These are phyloP conservation scores for Pristionchus entomophagus DNA, from an alignment of 2,888 invertebrate species.

Conservation along the genomic window DNA sequence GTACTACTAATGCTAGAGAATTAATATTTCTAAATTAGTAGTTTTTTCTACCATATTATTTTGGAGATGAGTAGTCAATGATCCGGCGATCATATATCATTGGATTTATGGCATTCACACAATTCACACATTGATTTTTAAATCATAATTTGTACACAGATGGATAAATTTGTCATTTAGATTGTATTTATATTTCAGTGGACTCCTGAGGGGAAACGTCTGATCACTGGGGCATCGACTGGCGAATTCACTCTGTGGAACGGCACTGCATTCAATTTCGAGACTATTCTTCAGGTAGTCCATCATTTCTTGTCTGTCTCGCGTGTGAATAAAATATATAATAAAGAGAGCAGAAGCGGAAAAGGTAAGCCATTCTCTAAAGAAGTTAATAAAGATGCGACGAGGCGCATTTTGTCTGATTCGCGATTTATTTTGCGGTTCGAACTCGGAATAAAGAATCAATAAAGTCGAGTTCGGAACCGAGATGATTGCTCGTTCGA, in stretches of 20 bases:
- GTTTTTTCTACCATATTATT: too few species aligned
- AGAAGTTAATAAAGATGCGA: slow-evolving; percentile 19
- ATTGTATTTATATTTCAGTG: slow-evolving; percentile 82
- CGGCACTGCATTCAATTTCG: slow-evolving; percentile 99
- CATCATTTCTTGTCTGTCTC: not conserved
- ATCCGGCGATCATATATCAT: too few species aligned
- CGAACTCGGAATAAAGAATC: slow-evolving; percentile 42
- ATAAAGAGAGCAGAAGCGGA: slow-evolving; percentile 22
- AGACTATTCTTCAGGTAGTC: slow-evolving; percentile 96
- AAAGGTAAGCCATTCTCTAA: not conserved
- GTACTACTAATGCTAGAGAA: too few species aligned
- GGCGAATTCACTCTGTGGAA: slow-evolving; percentile 99
- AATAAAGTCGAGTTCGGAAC: slow-evolving; percentile 46
- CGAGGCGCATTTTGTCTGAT: slow-evolving; percentile 27
- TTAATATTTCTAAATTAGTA: too few species aligned
- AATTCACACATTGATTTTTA: too few species aligned
- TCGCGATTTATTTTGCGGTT: slow-evolving; percentile 12
- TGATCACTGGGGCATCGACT: slow-evolving; percentile 98
- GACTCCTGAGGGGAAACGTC: slow-evolving; percentile 97
- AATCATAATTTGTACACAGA: too few species aligned
- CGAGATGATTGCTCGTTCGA: slow-evolving; percentile 33
- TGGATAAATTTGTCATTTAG: not conserved
- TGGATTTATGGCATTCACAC: too few species aligned
- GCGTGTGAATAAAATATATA: not conserved
- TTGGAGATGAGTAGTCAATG: too few species aligned